Evolutionary conservation across 2,888 invertebrate species (phyloP).

Genomic region (Notodonta ziczac): DNA sequence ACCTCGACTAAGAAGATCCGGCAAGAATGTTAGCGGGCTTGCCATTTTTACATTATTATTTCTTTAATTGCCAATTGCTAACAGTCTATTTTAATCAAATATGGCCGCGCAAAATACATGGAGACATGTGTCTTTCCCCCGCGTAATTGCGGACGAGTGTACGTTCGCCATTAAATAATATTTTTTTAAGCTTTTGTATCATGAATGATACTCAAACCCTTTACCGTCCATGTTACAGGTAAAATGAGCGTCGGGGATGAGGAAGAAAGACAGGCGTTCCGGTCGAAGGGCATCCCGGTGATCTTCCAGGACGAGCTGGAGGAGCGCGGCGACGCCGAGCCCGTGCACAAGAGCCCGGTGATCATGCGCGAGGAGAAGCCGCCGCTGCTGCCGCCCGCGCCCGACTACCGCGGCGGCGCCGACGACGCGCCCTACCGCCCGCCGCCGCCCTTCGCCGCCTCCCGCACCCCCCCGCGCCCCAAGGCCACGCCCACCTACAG

Average conservation of each 20-base stretch:
- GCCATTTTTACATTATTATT: too few species aligned
- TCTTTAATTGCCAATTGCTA: too few species aligned
- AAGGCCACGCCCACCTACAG: slow-evolving; percentile 96
- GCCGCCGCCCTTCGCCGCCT: slow-evolving; percentile 92
- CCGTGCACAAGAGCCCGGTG: slow-evolving; percentile 95
- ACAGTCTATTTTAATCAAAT: too few species aligned
- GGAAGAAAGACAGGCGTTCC: slow-evolving; percentile 92
- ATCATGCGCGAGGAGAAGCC: slow-evolving; percentile 98
- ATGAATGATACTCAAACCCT: too few species aligned
- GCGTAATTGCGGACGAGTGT: too few species aligned
- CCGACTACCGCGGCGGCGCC: slow-evolving; percentile 86
- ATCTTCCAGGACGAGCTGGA: slow-evolving; percentile 99
- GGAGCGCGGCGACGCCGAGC: slow-evolving; percentile 94
- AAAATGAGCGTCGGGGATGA: slow-evolving; percentile 89
- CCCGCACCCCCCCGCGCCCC: slow-evolving; percentile 91
- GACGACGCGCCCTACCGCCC: slow-evolving; percentile 93
- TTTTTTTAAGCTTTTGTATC: too few species aligned
- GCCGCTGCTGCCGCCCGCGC: slow-evolving; percentile 91
- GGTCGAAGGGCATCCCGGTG: slow-evolving; percentile 95
- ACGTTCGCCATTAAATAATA: too few species aligned
- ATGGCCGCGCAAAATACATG: too few species aligned
- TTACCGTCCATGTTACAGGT: slow-evolving; percentile 75
- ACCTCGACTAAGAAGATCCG: too few species aligned
- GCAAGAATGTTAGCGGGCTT: too few species aligned
- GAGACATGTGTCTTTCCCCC: too few species aligned